Evolutionary conservation across 2,113 vertebrate genomes (phyloP).

Genomic region (Ginglymostoma cirratum): DNA sequence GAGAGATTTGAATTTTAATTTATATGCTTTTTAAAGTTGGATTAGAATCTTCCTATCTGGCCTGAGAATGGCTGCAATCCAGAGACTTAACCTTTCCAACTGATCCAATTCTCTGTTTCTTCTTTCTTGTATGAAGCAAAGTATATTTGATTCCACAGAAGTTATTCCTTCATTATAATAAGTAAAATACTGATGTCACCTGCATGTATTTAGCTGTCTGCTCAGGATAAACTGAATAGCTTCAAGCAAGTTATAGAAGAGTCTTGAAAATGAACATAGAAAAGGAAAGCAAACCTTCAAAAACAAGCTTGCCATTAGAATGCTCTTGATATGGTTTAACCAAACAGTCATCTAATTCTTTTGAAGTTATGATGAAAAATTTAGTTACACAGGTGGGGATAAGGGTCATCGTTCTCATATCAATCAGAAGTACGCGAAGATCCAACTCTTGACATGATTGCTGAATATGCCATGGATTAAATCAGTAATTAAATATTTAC

Average conservation of each 20-base stretch:
- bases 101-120: not conserved
- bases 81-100: not conserved
- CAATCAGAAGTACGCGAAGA: not conserved
- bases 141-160: not conserved
- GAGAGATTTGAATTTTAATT: constrained; percentile 23
- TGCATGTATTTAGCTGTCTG: not conserved
- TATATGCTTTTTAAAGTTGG: not conserved
- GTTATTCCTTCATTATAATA: not conserved
- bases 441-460: not conserved
- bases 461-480: too few relatives aligned
- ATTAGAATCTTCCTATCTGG: constrained; percentile 20
- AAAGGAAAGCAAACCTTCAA: not conserved
- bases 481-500: not conserved
- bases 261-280: not conserved
- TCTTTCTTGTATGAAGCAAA: not conserved
- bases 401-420: not conserved
- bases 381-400: not conserved
- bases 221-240: not conserved
- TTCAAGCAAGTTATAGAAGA: not conserved
- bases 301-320: not conserved
- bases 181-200: constrained; percentile 15
- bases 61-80: not conserved
- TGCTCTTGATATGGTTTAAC: not conserved
- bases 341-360: not conserved
- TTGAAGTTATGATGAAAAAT: not conserved